A percentile compares a stretch with the other conserved stretches of the same genome.
Evolutionary conservation across 2,113 vertebrate species (phyloP).

Genomic region (Chroicocephalus ridibundus): DNA sequence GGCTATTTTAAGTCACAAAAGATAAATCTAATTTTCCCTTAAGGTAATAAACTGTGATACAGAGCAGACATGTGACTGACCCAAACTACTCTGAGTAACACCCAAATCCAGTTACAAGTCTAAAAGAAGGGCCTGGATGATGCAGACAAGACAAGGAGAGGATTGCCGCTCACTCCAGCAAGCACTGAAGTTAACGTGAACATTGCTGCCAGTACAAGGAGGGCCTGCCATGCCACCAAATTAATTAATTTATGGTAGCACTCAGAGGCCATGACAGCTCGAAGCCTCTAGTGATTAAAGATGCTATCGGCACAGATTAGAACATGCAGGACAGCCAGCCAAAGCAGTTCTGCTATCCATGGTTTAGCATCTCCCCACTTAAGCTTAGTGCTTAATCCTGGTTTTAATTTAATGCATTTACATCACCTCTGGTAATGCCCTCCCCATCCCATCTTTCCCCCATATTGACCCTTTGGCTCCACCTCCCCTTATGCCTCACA

Average conservation of each 20-base stretch:
- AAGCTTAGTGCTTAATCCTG: constrained; percentile 45
- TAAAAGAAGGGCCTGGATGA: neutral
- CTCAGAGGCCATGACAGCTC: neutral
- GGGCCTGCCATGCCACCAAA: neutral
- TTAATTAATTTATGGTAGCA: neutral
- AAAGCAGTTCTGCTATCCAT: constrained; percentile 26
- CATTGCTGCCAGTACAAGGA: neutral
- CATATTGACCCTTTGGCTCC: constrained; percentile 30
- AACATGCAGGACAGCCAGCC: neutral
- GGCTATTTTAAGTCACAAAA: neutral
- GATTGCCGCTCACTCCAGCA: neutral
- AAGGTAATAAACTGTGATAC: neutral
- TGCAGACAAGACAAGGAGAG: neutral
- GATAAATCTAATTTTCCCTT: neutral
- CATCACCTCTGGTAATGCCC: constrained; percentile 28
- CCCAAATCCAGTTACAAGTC: neutral
- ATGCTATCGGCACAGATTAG: constrained; percentile 29
- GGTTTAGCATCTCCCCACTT: constrained; percentile 33
- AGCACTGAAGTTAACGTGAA: neutral
- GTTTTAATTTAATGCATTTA: constrained; percentile 62
- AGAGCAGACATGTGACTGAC: neutral
- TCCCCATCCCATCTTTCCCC: neutral
- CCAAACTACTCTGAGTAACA: neutral
- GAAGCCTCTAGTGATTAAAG: neutral
- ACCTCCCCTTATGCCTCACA: neutral